phyloP scores from a whole-genome alignment of 2,113 vertebrate species.

The Oenanthe oenanthe region DNA sequence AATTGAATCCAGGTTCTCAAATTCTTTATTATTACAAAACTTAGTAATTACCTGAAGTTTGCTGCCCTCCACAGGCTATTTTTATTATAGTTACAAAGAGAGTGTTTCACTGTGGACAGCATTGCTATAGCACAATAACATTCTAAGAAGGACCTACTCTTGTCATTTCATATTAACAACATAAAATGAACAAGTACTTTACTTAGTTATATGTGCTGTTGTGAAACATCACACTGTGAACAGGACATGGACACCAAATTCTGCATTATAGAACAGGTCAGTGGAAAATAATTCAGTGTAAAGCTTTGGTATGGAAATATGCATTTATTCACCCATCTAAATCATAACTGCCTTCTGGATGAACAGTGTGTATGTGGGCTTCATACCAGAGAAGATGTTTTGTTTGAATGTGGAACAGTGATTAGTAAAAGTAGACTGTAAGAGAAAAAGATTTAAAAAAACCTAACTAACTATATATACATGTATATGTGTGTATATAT shows the following conservation, averaged over 20 bases:
- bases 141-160: background rate
- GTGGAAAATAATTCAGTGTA: background rate
- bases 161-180: background rate
- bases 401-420: background rate
- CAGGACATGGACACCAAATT: background rate
- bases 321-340: background rate
- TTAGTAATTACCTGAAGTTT: slow-evolving; percentile 24
- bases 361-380: background rate
- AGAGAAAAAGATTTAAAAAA: background rate
- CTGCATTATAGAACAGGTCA: background rate
- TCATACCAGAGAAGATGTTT: background rate
- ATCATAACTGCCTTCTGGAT: background rate
- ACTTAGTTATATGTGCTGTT: background rate
- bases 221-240: background rate
- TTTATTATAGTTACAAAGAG: background rate
- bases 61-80: slow-evolving; percentile 61
- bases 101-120: background rate
- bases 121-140: background rate
- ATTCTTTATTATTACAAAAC: background rate
- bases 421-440: background rate
- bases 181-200: background rate
- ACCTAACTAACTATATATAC: background rate
- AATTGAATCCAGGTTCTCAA: background rate
- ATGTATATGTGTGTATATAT: background rate
- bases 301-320: background rate